A percentile compares a stretch with the other conserved stretches of the same genome.
These are phyloP conservation scores for Drosophila tani DNA, from an alignment of 1,140 invertebrate genomes.

Conservation along the genomic window DNA sequence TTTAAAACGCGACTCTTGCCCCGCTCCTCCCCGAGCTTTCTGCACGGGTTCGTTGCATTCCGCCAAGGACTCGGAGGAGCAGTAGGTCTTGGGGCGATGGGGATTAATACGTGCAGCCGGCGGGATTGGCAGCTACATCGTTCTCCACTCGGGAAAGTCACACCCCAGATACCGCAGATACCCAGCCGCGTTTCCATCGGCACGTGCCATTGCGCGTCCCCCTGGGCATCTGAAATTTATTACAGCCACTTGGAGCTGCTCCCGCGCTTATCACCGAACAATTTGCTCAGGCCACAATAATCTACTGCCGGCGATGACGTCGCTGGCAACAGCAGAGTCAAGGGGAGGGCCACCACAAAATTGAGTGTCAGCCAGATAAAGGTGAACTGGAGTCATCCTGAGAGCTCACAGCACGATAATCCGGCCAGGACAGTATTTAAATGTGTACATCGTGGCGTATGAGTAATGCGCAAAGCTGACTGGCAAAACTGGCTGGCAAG, in stretches of 20 bases:
- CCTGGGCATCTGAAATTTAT: constrained; percentile 43
- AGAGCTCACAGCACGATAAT: neutral
- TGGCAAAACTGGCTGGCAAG: neutral
- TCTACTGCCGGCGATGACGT: constrained; percentile 45
- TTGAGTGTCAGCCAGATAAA: constrained; percentile 14
- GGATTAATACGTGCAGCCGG: constrained; percentile 42
- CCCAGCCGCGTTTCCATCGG: constrained; percentile 14
- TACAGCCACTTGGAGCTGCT: constrained; percentile 44
- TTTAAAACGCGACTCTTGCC: constrained; percentile 17
- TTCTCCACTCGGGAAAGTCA: constrained; percentile 34
- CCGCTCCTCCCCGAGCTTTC: constrained; percentile 14
- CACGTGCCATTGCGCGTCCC: constrained; percentile 38
- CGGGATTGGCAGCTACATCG: constrained; percentile 39
- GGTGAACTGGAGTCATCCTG: constrained; percentile 1
- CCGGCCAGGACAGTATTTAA: constrained; percentile 18
- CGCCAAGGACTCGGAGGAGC: constrained; percentile 56
- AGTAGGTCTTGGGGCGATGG: constrained; percentile 1
- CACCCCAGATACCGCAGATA: constrained; percentile 20
- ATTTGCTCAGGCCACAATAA: constrained; percentile 39
- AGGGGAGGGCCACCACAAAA: neutral
- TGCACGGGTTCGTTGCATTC: constrained; percentile 64
- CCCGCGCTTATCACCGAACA: constrained; percentile 42
- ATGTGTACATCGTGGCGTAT: constrained; percentile 19
- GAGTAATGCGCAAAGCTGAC: neutral
- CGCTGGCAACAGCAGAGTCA: neutral